phyloP scores from a whole-genome alignment of 1,140 invertebrate genomes.

The Apis cerana region DNA sequence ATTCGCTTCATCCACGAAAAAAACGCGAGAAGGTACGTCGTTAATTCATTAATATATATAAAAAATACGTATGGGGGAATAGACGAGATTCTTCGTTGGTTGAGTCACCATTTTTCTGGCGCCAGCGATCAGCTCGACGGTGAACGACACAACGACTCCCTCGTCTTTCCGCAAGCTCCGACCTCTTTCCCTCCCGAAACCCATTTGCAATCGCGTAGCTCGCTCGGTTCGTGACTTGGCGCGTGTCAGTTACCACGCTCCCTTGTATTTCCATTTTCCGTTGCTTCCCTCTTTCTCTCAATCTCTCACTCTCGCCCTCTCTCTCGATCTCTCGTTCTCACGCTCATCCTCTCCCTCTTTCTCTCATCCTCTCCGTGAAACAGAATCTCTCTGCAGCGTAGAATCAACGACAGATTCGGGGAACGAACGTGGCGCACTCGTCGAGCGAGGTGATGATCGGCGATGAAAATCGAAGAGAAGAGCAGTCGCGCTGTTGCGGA shows the following conservation, averaged over 20 bases:
- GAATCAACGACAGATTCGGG: too few relatives aligned
- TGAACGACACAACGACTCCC: slow-evolving; percentile 29
- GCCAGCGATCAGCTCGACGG: slow-evolving; percentile 56
- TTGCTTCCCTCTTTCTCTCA: too few relatives aligned
- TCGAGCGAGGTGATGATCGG: background rate
- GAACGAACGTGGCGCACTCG: too few relatives aligned
- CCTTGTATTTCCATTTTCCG: too few relatives aligned
- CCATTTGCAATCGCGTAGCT: slow-evolving; percentile 7
- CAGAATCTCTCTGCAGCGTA: too few relatives aligned
- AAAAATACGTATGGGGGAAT: slow-evolving; percentile 55
- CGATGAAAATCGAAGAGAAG: background rate
- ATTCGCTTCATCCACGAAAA: slow-evolving; percentile 52
- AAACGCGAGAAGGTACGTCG: slow-evolving; percentile 54
- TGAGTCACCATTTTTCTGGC: slow-evolving; percentile 46
- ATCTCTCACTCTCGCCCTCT: too few relatives aligned
- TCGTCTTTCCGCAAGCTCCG: background rate
- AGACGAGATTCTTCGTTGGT: slow-evolving; percentile 64
- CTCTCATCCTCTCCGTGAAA: too few relatives aligned
- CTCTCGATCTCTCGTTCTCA: too few relatives aligned
- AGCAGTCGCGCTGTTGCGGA: background rate
- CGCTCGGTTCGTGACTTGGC: slow-evolving; percentile 3
- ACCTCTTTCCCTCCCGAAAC: background rate
- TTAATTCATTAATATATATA: slow-evolving; percentile 51
- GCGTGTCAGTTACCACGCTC: background rate
- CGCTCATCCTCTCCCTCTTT: too few relatives aligned